These are phyloP conservation scores for Triplophysa siluroides DNA, from an alignment of 2,113 vertebrate species.

Conservation along the genomic window DNA sequence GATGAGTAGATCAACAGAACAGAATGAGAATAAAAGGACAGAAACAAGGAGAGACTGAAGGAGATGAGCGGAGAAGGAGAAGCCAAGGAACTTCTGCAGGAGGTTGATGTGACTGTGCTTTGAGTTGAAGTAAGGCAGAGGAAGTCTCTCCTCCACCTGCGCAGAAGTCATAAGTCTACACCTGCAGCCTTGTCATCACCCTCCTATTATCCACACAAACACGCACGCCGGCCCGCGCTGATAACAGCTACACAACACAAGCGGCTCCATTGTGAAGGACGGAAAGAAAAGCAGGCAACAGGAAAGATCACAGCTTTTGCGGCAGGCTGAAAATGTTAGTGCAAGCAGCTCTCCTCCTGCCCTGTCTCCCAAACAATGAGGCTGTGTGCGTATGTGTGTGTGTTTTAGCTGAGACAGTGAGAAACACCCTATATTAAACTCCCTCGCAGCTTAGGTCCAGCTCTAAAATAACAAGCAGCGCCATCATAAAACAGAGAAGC, in stretches of 20 bases:
- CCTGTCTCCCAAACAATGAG: slow-evolving; percentile 47
- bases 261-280: slow-evolving; percentile 41
- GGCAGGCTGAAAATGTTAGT: slow-evolving; percentile 51
- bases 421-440: slow-evolving; percentile 51
- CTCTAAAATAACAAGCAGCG: slow-evolving; percentile 53
- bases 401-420: slow-evolving; percentile 44
- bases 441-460: slow-evolving; percentile 52
- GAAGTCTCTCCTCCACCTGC: slow-evolving; percentile 50
- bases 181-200: slow-evolving; percentile 57
- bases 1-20: no score
- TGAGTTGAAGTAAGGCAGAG: slow-evolving; percentile 23
- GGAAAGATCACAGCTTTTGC: slow-evolving; percentile 54
- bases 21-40: neutral
- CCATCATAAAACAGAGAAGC: slow-evolving; percentile 51
- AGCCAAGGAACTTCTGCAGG: neutral
- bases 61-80: neutral
- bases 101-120: neutral
- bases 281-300: slow-evolving; percentile 32
- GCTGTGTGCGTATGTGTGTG: slow-evolving; percentile 10
- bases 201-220: slow-evolving; percentile 51
- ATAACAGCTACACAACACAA: slow-evolving; percentile 48
- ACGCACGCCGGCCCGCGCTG: slow-evolving; percentile 42
- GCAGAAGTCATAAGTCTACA: slow-evolving; percentile 36
- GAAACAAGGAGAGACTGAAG: neutral
- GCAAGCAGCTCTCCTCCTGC: slow-evolving; percentile 44